Evolutionary conservation across 2,888 invertebrate species (phyloP).

Genomic region (Rotaria sp.): DNA sequence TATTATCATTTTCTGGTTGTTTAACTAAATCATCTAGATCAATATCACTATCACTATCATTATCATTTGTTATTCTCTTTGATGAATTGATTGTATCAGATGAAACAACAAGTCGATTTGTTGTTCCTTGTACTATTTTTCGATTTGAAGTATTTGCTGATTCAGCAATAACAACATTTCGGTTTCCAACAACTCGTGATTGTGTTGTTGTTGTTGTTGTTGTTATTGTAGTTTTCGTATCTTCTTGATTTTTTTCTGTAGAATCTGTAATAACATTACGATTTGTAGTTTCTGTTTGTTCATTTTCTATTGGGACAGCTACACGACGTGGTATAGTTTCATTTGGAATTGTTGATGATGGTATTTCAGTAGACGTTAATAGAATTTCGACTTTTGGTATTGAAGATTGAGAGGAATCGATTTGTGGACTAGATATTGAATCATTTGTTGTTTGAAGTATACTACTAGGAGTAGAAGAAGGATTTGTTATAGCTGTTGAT

Average conservation of each 20-base stretch:
- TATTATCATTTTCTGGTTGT: not conserved
- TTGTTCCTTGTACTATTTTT: not conserved
- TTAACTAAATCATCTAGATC: slow-evolving; percentile 11
- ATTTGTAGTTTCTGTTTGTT: not conserved
- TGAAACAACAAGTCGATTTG: slow-evolving; percentile 26
- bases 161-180: slow-evolving; percentile 20
- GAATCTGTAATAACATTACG: not conserved
- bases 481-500: not conserved
- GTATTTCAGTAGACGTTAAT: not conserved
- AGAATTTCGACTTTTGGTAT: not conserved
- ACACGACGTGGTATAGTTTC: not conserved
- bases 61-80: not conserved
- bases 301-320: not conserved
- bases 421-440: not conserved
- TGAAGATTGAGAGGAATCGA: not conserved
- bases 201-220: too few species aligned
- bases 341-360: not conserved
- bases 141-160: not conserved
- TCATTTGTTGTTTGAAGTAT: not conserved
- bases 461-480: not conserved
- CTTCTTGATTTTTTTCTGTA: not conserved
- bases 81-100: not conserved
- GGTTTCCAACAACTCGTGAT: not conserved
- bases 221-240: not conserved
- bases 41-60: slow-evolving; percentile 7